Evolutionary conservation across 37 sponge, comb jelly and placozoan species (phyloP), one percentile per base, ranked within the genome.

Genomic region (Crambe crambe): DNA sequence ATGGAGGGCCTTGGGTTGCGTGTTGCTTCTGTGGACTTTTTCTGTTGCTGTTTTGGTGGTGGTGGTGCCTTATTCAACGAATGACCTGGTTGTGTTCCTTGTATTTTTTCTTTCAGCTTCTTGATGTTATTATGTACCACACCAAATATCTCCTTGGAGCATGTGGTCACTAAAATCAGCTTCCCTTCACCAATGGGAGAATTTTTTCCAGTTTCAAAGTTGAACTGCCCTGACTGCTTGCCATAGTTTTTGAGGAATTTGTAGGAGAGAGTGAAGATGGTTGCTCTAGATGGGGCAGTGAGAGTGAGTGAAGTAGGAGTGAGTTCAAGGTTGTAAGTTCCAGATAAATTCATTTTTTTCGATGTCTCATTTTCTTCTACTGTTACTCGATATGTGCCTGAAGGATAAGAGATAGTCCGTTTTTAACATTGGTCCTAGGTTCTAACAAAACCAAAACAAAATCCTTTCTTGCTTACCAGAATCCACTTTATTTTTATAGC

Each of bases 131-230:
- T 32, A 42, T 92, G 69, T 1, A 92, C 77, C 58, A 76, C 70
- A 9, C 68, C 71, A 75, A 92, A 92, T n/a, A 92, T 77, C 56
- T 92, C 85, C 61, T 72, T 80, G 20, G 89, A 66, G 29, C 74
- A 68, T 39, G 74, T 67, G 10, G 89, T 77, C 39, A 62, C 38
- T n/a, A 83, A 82, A 12, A 80, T 67, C 25, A 86, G 65, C 29
- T 38, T 80, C 12, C 69, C 82, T 41, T 42, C 32, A 10, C 82
- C 78, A 44, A 65, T 71, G 72, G 25, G 37, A 12, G 77, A 47
- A 35, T 54, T 44, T 26, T 65, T 64, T 1, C 89, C 93, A 59
- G 67, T 58, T 56, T 88, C 86, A 85, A 92, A 77, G 65, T 75
- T 65, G 32, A 92, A 81, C 27, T 62, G 22, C 27, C 79, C 81